Conservation (phyloP, 2,113 vertebrate genomes). For the Desmodus rotundus region DNA sequence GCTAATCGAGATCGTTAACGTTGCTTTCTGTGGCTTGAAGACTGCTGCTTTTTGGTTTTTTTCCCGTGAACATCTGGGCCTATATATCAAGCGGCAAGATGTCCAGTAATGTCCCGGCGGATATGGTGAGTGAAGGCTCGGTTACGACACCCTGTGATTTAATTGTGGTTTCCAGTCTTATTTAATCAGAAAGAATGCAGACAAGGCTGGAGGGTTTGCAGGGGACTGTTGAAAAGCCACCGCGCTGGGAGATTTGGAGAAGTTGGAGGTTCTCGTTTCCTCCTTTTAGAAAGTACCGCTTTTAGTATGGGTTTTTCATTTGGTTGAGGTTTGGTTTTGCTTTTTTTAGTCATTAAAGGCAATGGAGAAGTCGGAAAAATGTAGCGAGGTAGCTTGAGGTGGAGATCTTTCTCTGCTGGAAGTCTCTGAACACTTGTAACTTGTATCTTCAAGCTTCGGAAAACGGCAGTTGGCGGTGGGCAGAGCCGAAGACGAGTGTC, state of each 20-base stretch:
- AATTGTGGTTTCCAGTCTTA: slow-evolving; percentile 21
- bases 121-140: slow-evolving; percentile 81
- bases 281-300: not conserved
- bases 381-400: slow-evolving; percentile 13
- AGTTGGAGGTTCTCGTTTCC: slow-evolving; percentile 33
- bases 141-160: slow-evolving; percentile 36
- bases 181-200: slow-evolving; percentile 16
- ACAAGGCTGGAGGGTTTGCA: not conserved
- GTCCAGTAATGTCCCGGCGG: slow-evolving; percentile 84
- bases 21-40: slow-evolving; percentile 25
- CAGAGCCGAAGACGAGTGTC: slow-evolving; percentile 52
- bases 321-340: not conserved
- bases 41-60: not conserved
- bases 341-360: not conserved
- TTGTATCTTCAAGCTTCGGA: not conserved
- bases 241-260: slow-evolving; percentile 41
- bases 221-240: not conserved
- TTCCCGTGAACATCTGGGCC: slow-evolving; percentile 57
- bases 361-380: slow-evolving; percentile 23
- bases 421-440: not conserved
- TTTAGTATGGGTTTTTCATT: not conserved
- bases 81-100: slow-evolving; percentile 76
- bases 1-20: not conserved
- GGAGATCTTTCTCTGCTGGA: slow-evolving; percentile 45
- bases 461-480: not conserved